These are phyloP conservation scores for Pyrocoelia pectoralis DNA, from an alignment of 2,888 invertebrate genomes.

Conservation along the genomic window DNA sequence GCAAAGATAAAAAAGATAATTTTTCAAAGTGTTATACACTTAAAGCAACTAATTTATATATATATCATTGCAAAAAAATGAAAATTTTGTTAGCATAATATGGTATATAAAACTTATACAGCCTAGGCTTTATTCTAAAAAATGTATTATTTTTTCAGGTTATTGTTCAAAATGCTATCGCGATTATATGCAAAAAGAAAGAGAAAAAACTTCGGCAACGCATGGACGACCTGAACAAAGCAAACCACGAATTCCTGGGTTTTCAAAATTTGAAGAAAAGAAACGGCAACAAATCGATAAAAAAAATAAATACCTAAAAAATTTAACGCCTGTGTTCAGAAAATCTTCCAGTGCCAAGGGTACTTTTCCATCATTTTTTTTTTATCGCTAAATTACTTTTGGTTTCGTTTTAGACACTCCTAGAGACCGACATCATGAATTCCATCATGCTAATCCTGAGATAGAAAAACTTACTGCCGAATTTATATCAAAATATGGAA, in stretches of 20 bases:
- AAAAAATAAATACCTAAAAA: conserved; percentile 76
- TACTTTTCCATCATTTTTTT: too few species aligned
- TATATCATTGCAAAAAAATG: too few species aligned
- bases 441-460: conserved; percentile 61
- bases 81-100: too few species aligned
- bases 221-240: conserved; percentile 42
- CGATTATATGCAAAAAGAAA: conserved; percentile 73
- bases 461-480: conserved; percentile 61
- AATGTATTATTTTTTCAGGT: too few species aligned
- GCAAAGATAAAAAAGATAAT: too few species aligned
- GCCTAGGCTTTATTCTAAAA: too few species aligned
- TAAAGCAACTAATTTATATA: too few species aligned
- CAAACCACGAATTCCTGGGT: conserved; percentile 64
- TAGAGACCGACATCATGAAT: conserved; percentile 57
- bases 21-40: too few species aligned
- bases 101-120: too few species aligned
- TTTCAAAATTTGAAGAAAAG: conserved; percentile 88
- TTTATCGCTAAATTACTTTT: neutral
- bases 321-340: conserved; percentile 74
- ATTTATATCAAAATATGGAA: conserved; percentile 50
- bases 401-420: conserved; percentile 54
- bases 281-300: conserved; percentile 76
- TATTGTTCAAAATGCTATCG: conserved; percentile 97
- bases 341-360: conserved; percentile 72
- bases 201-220: conserved; percentile 59